These are phyloP conservation scores for Drosophila melanica DNA, from an alignment of 1,140 invertebrate species.

Conservation along the genomic window DNA sequence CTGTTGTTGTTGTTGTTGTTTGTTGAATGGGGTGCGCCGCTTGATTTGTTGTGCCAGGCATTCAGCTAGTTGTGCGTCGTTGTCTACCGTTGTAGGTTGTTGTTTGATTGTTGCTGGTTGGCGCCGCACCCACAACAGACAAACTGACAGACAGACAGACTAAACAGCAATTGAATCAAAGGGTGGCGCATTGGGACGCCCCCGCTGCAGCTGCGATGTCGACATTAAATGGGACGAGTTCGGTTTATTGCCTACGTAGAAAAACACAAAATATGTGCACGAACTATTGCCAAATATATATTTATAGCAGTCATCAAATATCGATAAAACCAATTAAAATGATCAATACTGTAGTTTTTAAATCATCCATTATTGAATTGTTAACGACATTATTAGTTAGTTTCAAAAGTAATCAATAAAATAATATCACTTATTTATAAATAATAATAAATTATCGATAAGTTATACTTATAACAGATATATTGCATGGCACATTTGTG, in stretches of 20 bases:
- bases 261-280: background rate
- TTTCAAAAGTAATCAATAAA: too few relatives aligned
- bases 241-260: background rate
- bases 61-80: conserved; percentile 13
- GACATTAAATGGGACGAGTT: background rate
- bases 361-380: too few relatives aligned
- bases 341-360: background rate
- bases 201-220: conserved; percentile 3
- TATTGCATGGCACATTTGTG: too few relatives aligned
- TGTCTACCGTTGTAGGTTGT: conserved; percentile 30
- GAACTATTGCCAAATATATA: background rate
- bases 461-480: too few relatives aligned
- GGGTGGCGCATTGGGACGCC: conserved; percentile 19
- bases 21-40: conserved; percentile 55
- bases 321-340: background rate
- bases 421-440: too few relatives aligned
- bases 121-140: conserved; percentile 58
- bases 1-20: conserved; percentile 12
- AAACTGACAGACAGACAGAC: conserved; percentile 16
- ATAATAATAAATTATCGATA: too few relatives aligned
- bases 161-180: conserved; percentile 13
- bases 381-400: too few relatives aligned
- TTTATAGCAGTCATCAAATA: too few relatives aligned
- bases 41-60: conserved; percentile 36
- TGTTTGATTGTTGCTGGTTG: conserved; percentile 1